Evolutionary conservation across 2,888 invertebrate species (phyloP), one percentile per base, ranked within the genome.

Genomic region (Anarsia innoxiella): DNA sequence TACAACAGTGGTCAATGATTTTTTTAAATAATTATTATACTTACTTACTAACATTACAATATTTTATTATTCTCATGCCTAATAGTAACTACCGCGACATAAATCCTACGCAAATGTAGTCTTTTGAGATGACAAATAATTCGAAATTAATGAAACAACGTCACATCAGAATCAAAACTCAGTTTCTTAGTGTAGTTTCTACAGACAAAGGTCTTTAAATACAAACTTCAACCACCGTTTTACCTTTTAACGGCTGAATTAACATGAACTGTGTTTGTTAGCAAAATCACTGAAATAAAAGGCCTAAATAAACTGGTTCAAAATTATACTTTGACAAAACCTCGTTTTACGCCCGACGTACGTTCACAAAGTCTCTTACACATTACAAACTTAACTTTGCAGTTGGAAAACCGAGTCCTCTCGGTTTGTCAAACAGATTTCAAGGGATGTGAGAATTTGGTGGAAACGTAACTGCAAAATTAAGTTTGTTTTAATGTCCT

Each of bases 261-360:
- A 32, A 2, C 9, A 2, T 32, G 13, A 32, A 2, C 23, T 8
- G 11, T 23, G 3, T 25, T 25, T 12, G 3, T n/a, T n/a, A n/a
- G 10, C 8, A n/a, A 15, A 10, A 15, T 10, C 15, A n/a, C 11
- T 12, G 33, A 25, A 8, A 39, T 34, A 6, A 40, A 26, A 52
- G 70, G 1, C 63, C 76, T 55, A 31, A 10, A 34, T 51, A 49
- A 31, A 42, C 45, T 67, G 75, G 79, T 38, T 41, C 38, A 51
- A 64, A 67, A 66, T 71, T 64, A 77, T 70, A 79, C 79, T 79
- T 77, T 76, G 76, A 73, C 71, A 68, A 77, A 67, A 78, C 66
- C 80, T 79, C 75, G 78, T 80, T 82, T 80, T 61, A 78, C 78
- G 80, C 72, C 63, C 67, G 72, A 75, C 61, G 57, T 75, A 55